Evolutionary conservation across 2,113 vertebrate genomes (phyloP), one percentile per base, ranked within the genome.

Genomic region (Vulpes ferrilata): DNA sequence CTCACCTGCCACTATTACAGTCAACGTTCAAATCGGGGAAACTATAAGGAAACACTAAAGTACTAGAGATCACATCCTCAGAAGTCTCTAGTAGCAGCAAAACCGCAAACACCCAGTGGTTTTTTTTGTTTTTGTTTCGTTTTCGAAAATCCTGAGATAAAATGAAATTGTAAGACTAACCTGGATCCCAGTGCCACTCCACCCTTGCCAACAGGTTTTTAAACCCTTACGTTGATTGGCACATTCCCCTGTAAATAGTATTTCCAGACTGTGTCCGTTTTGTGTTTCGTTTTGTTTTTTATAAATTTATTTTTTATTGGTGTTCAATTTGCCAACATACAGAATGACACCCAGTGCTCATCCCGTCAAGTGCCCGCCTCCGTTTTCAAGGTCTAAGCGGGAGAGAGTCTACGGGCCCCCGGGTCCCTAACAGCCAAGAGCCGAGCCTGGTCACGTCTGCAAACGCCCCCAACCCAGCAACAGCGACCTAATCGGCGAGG

Each of bases 161-260:
- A 92, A 82, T 19, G 57, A 96, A 88, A 95, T 91, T 95, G 57
- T 79, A 38, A 17, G 19, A 2, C 23, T 81, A 94, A 76, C 43
- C 11, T 15, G 2, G 11, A 59, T 92, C 69, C 15, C 38, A 81
- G 20, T 32, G 91, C 15, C 35, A 22, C 0, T 5, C 17, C 11
- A 30, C 27, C 17, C 5, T 20, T 10, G 3, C 23, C 79, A 76
- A 25, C 32, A 38, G 59, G 38, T 22, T 82, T 64, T 85, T n/a
- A 81, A 82, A 38, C 2, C 3, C 60, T 48, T 35, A 59, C n/a
- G 43, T 5, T 43, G 43, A 27, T 1, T 6, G 62, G 88, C n/a
- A 80, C 17, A 43, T 20, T 51, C 51, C 43, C 20, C 7, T 11
- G 16, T 48, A 64, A 55, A 62, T 35, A 67, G 15, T 10, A 82